phyloP scores from a whole-genome alignment of 1,140 invertebrate species.

The Drosophila pseudoananassae region DNA sequence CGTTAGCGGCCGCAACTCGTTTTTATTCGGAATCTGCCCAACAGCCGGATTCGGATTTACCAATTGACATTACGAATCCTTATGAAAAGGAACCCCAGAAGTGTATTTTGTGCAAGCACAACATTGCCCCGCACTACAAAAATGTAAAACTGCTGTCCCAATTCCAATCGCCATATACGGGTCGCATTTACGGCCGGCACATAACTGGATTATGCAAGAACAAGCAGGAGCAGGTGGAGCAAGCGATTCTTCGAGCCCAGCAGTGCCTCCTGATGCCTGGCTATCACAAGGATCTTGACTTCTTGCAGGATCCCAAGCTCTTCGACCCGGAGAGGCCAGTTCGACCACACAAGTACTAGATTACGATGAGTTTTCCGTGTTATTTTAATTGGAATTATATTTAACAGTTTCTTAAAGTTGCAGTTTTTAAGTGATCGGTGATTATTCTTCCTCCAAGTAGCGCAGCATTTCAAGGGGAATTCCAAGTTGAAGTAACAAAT shows the following conservation, averaged over 20 bases:
- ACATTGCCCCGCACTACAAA: constrained; percentile 95
- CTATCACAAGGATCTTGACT: constrained; percentile 90
- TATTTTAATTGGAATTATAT: constrained; percentile 41
- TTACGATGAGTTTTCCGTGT: constrained; percentile 11
- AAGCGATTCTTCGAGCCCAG: constrained; percentile 90
- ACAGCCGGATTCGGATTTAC: constrained; percentile 83
- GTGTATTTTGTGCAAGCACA: constrained; percentile 95
- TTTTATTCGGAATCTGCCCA: constrained; percentile 29
- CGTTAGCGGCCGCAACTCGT: constrained; percentile 21
- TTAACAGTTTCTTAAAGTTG: constrained; percentile 45
- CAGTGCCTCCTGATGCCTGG: constrained; percentile 90
- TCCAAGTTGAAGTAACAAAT: constrained; percentile 43
- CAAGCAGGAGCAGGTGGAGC: constrained; percentile 89
- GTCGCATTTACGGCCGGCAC: constrained; percentile 94
- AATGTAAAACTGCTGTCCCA: constrained; percentile 96
- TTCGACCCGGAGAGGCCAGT: constrained; percentile 93
- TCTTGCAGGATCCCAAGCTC: constrained; percentile 92
- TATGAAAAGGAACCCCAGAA: constrained; percentile 89
- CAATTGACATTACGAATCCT: constrained; percentile 92
- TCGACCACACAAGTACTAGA: constrained; percentile 90
- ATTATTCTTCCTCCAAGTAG: constrained; percentile 66
- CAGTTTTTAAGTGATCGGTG: not conserved
- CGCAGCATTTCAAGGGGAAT: constrained; percentile 59
- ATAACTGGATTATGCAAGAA: constrained; percentile 93
- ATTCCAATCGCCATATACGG: constrained; percentile 97